Base-by-base conservation (phyloP, 2,888 invertebrate genomes). In the Lutraria lutraria region DNA sequence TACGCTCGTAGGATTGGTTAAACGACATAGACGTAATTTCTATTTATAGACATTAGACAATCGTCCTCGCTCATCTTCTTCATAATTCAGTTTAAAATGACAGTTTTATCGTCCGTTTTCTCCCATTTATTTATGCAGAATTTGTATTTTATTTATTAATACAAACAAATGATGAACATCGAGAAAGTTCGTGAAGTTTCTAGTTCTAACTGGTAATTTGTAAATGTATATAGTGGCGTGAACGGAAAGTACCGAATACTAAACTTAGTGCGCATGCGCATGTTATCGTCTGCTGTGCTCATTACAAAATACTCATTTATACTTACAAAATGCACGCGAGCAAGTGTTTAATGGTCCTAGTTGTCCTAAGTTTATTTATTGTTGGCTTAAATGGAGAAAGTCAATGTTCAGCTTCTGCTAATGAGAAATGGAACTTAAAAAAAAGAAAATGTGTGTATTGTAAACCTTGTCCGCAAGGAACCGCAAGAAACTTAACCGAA, bases 1-100 rank as follows among this genome's bases (percentile, higher is more conserved):
- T 56, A 56, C 63, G 10, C 21, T 25, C 25, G 25, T 8, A 68
- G 63, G 63, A 68, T 68, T 68, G 63, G 63, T 68, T 25, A 3
- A 10, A 21, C n/a, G 6, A 4, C 63, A 8, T n/a, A 13, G 12
- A 68, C 63, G 63, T 25, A 25, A 68, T 68, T 25, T 68, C 63
- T 68, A 68, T 68, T 68, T 25, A 25, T 68, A 68, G 63, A 25
- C n/a, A 68, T 68, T 68, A 68, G 63, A 6, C n/a, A 68, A 56
- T 56, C 43, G 43, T 2, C 43, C 12, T 56, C 56, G 56, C 56
- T 56, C 56, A 56, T 43, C 43, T 8, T 43, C 8, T 43, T 43
- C 43, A 43, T 2, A 2, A 19, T 56, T 15, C 53, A 12, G 53
- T 53, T 56, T 19, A 12, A 15, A 56, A 56, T 15, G 53, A 56